Evolutionary conservation across 2,113 vertebrate species (phyloP), one percentile per base, ranked within the genome.

Genomic region (Lathamus discolor): DNA sequence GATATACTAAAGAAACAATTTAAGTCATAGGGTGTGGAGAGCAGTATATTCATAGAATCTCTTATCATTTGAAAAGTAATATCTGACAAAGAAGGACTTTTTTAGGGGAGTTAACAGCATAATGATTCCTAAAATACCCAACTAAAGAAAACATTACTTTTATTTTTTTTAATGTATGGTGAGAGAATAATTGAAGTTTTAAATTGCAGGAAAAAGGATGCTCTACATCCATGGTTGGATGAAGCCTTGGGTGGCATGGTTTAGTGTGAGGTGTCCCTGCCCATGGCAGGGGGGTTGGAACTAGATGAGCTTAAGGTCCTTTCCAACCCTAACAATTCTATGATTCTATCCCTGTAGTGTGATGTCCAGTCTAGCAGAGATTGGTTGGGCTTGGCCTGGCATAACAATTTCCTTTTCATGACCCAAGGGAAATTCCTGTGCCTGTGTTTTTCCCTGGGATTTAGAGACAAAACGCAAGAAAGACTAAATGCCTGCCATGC

Each of bases 31-130:
- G 2, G 3, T 66, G 17, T 62, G 29, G 25, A 59, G 7, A 77
- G 25, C 14, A 80, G 23, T 20, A 46, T 3, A 33, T 62, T 76
- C 2, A 4, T 69, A 92, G n/a, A 52, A 69, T 57, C 49, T 49
- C 7, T 43, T 59, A 20, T 10, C 11, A 22, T 19, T 2, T 83
- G 22, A 59, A 73, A 93, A 83, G 33, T 31, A 73, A 4, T 49
- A 69, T 35, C 6, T 46, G 39, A 79, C 27, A 46, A 46, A 79
- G 44, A 83, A 55, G 9, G 29, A 75, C 39, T 78, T 92, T 87
- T 39, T 2, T n/a, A 1, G 33, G 1, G 4, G 11, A 52, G 6
- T 7, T 8, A 83, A 44, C 11, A 43, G 14, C 7, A 9, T 54
- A 49, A 7, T 37, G 14, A 61, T 91, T 82, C 27, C 33, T 79